Conservation (phyloP, 2,113 vertebrate genomes). For the Cephalophus harveyi region DNA sequence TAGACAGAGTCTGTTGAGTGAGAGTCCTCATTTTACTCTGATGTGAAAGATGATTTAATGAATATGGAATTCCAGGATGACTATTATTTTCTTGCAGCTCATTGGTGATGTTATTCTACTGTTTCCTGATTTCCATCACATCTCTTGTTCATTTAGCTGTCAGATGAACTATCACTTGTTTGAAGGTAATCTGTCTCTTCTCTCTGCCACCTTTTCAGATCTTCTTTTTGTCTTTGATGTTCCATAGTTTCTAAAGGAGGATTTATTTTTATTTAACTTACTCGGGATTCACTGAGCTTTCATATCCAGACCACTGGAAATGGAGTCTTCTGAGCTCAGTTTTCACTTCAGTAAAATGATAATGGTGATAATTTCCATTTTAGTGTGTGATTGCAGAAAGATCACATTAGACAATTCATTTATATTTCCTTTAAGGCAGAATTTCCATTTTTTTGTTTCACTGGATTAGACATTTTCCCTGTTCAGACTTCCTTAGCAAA, state of each 20-base stretch:
- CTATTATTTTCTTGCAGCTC: constrained; percentile 1
- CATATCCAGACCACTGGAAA: neutral
- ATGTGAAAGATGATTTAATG: neutral
- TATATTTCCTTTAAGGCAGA: neutral
- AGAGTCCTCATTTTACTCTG: constrained; percentile 17
- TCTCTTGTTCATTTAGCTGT: neutral
- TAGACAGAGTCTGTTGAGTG: neutral
- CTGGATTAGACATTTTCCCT: neutral
- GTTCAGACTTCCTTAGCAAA: neutral
- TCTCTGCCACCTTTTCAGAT: neutral
- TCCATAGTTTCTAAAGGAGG: neutral
- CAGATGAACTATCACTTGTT: neutral
- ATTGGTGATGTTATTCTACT: neutral
- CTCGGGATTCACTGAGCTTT: neutral
- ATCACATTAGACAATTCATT: neutral
- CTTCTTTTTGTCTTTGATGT: neutral
- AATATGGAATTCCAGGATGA: neutral
- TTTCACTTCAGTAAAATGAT: constrained; percentile 21
- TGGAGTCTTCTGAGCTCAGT: neutral
- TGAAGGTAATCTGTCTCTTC: neutral
- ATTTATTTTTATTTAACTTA: neutral
- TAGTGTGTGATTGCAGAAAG: neutral
- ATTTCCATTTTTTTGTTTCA: neutral
- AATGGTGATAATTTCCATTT: neutral
- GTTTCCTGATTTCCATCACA: neutral